Percentiles rank a stretch among this genome's conserved stretches.
Evolutionary conservation across 2,797 vertebrate species (phyloP).

Genomic region (Catamblyrhynchus diadema): DNA sequence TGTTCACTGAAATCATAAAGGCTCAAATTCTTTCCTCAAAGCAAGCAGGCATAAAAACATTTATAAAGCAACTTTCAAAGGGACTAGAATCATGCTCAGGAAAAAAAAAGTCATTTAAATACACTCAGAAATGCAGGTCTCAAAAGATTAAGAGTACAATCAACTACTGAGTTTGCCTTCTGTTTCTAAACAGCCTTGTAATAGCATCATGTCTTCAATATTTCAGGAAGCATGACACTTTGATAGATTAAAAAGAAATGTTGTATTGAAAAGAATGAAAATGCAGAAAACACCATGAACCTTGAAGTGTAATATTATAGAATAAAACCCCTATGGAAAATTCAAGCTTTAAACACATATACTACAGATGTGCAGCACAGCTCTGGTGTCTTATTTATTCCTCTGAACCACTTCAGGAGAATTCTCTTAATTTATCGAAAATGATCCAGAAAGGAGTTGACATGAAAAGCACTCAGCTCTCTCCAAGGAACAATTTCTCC

Average conservation of each 20-base stretch:
- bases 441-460: conserved; percentile 19
- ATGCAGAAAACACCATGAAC: not conserved
- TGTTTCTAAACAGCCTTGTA: conserved; percentile 18
- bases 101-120: not conserved
- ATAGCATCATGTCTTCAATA: not conserved
- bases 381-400: conserved; percentile 29
- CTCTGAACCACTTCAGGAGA: not conserved
- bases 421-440: conserved; percentile 11
- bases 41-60: not conserved
- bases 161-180: not conserved
- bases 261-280: not conserved
- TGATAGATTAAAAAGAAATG: conserved; percentile 44
- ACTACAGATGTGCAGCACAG: not conserved
- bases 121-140: conserved; percentile 12
- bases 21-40: not conserved
- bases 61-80: not conserved
- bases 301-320: not conserved
- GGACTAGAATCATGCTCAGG: not conserved
- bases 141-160: not conserved
- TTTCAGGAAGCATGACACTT: conserved; percentile 6
- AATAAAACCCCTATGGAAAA: conserved; percentile 28
- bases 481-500: conserved; percentile 2
- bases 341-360: not conserved
- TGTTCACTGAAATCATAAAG: not conserved
- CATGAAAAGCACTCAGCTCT: not conserved